Conservation (phyloP, 2,888 invertebrate genomes). For the Caenorhabditis angaria region DNA sequence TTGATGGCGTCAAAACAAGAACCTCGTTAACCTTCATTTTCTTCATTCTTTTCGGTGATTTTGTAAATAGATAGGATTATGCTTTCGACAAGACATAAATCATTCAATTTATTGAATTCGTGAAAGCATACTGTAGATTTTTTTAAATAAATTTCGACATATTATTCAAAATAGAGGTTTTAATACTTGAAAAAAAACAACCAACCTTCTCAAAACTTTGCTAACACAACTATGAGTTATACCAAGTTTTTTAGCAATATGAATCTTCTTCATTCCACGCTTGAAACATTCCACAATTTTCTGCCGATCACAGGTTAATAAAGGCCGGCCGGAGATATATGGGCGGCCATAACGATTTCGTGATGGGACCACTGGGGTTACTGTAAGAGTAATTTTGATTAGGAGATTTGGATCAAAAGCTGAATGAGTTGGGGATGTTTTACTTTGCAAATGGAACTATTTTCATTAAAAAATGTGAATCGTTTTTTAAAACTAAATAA, state of each 20-base stretch:
- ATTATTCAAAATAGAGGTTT: background rate
- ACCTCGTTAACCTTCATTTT: background rate
- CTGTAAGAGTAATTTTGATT: constrained; percentile 11
- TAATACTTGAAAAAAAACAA: no score
- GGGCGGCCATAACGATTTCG: constrained; percentile 65
- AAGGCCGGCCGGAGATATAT: constrained; percentile 65
- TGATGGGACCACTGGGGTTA: constrained; percentile 47
- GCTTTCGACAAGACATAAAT: constrained; percentile 11
- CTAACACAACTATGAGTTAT: constrained; percentile 67
- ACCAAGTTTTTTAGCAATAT: constrained; percentile 62
- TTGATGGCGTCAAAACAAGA: constrained; percentile 1
- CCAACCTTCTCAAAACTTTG: constrained; percentile 61
- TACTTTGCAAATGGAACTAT: background rate
- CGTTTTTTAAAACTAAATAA: background rate
- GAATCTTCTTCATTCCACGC: constrained; percentile 62
- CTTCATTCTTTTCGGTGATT: constrained; percentile 10
- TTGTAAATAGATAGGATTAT: constrained; percentile 18
- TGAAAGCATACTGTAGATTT: background rate
- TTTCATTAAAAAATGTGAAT: background rate
- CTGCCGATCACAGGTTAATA: constrained; percentile 61
- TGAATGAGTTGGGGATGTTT: background rate
- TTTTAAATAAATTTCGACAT: background rate
- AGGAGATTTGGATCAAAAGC: background rate
- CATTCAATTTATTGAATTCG: constrained; percentile 15
- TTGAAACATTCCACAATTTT: constrained; percentile 62